Evolutionary conservation across 2,113 vertebrate genomes (phyloP), one percentile per base, ranked within the genome.

Genomic region (Percina caprodes): DNA sequence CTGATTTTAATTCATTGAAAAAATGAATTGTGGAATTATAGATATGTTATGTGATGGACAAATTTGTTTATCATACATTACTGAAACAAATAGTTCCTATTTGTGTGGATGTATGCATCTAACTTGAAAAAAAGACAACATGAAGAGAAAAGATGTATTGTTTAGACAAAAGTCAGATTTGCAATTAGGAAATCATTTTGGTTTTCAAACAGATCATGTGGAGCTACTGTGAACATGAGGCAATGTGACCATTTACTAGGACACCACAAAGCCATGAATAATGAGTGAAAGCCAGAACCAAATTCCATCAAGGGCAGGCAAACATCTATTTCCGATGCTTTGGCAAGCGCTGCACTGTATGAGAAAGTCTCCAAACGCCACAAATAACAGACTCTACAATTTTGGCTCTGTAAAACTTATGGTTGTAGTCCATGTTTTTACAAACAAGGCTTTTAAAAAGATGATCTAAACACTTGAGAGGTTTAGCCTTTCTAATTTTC

Each of bases 371-470:
- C 35, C 42, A 69, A 69, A 86, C 23, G 8, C 75, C 55, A 74
- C 71, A 74, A 89, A 79, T 69, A 80, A 77, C 58, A 84, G 33
- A 66, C 35, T 70, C 77, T 73, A 55, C 65, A 49, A 61, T 82
- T 82, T 65, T n/a, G n/a, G 24, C 46, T 76, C 58, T 69, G 33
- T 67, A 33, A 84, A 66, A 55, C n/a, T 21, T 30, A 18, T 59
- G 42, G 7, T 58, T 51, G 46, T 35, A 4, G 23, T 71, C 78
- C 63, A 77, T 30, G 55, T 60, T 49, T 80, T 80, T 39, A 70
- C 42, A 16, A 63, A 68, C 16, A 5, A 58, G 11, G 16, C 19
- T 58, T 52, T 79, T 62, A 52, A 48, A 75, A 35, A 61, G 42
- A 58, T 68, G 10, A 62, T 55, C 49, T 23, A 1, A 45, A 45